A percentile compares a stretch with the other conserved stretches of the same genome.
Evolutionary conservation across 2,113 vertebrate species (phyloP).

Genomic region (Acinonyx jubatus): DNA sequence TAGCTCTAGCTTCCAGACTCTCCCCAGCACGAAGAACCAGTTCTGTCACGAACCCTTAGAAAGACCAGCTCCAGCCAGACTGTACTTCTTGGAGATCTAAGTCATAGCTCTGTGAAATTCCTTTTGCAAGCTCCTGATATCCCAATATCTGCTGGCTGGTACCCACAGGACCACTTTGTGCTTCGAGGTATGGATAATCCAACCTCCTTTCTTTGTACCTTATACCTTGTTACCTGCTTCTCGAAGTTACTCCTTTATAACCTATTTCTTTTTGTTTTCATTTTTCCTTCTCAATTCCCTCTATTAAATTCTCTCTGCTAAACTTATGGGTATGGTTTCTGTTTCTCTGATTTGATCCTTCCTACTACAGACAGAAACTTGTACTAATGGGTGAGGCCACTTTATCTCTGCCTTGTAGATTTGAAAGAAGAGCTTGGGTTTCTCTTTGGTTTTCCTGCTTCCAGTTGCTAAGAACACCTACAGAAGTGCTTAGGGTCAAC

Average conservation of each 20-base stretch:
- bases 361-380: background rate
- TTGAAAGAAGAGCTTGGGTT: background rate
- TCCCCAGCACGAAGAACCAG: background rate
- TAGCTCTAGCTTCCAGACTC: background rate
- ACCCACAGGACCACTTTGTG: fast-evolving
- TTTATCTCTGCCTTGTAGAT: background rate
- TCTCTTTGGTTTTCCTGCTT: background rate
- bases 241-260: background rate
- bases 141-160: background rate
- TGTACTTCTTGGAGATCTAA: background rate
- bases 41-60: background rate
- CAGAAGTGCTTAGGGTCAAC: background rate
- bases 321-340: background rate
- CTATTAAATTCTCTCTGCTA: background rate
- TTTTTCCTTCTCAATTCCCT: background rate
- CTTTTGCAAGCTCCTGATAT: background rate
- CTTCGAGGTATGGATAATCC: background rate
- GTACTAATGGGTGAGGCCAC: background rate
- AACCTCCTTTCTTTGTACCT: background rate
- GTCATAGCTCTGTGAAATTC: background rate
- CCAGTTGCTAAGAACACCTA: background rate
- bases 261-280: background rate
- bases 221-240: background rate
- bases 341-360: background rate
- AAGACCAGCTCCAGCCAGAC: background rate